Evolutionary conservation across 2,888 invertebrate genomes (phyloP).

Genomic region (Hedychridium roseum): DNA sequence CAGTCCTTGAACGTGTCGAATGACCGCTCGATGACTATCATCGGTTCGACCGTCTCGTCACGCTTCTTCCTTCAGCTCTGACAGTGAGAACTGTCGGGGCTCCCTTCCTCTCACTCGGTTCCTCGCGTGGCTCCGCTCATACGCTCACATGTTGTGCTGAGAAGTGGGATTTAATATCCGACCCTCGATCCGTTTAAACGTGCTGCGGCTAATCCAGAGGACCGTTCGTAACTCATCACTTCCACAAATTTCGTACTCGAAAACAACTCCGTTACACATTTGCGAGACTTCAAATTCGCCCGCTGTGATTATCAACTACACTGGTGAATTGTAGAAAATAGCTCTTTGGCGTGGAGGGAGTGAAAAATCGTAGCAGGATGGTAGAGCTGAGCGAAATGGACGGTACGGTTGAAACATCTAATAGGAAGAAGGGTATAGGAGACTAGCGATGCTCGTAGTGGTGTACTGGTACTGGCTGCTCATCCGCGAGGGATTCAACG

Average conservation of each 20-base stretch:
- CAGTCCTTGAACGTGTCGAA: constrained; percentile 31
- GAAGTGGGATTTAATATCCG: too few relatives aligned
- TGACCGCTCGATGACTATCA: constrained; percentile 29
- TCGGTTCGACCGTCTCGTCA: constrained; percentile 20
- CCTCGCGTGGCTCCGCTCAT: constrained; percentile 4
- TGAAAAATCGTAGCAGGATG: too few relatives aligned
- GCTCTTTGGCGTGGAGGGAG: too few relatives aligned
- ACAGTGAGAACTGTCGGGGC: too few relatives aligned
- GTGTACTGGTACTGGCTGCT: constrained; percentile 57
- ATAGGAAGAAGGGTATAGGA: constrained; percentile 40
- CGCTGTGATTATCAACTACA: too few relatives aligned
- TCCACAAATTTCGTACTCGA: too few relatives aligned
- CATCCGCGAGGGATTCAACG: constrained; percentile 59
- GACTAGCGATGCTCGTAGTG: constrained; percentile 40
- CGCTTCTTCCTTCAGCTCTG: constrained; percentile 7
- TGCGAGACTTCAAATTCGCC: too few relatives aligned
- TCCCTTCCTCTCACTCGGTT: too few relatives aligned
- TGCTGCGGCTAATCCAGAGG: background rate
- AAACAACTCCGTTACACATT: too few relatives aligned
- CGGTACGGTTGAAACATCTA: constrained; percentile 16
- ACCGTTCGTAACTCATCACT: background rate
- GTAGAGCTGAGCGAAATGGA: constrained; percentile 19
- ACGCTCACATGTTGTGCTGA: background rate
- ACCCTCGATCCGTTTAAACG: background rate
- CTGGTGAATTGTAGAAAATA: too few relatives aligned